Conservation (phyloP, 2,797 vertebrate genomes). For the Octomys mimax region DNA sequence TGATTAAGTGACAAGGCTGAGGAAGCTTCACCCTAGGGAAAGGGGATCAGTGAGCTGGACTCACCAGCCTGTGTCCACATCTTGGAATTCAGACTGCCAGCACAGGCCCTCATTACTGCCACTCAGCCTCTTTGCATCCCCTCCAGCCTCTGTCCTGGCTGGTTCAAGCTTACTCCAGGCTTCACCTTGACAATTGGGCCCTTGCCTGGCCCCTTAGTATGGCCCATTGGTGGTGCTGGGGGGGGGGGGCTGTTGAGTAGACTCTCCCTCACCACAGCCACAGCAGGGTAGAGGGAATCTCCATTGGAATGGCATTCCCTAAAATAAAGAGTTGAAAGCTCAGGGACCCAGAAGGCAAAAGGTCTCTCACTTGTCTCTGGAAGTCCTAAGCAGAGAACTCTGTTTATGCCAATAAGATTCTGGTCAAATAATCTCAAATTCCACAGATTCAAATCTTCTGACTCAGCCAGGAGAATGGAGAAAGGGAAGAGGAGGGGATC, state of each 20-base stretch:
- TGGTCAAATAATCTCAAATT: slow-evolving; percentile 85
- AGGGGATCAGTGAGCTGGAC: neutral
- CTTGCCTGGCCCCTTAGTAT: neutral
- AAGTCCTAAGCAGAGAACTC: slow-evolving; percentile 65
- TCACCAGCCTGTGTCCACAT: neutral
- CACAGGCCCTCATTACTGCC: neutral
- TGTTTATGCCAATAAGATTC: slow-evolving; percentile 83
- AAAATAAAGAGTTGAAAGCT: slow-evolving; percentile 71
- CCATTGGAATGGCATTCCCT: neutral
- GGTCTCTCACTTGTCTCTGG: slow-evolving; percentile 28
- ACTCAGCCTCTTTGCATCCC: neutral
- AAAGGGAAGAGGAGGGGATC: slow-evolving; percentile 59
- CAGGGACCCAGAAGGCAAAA: slow-evolving; percentile 23
- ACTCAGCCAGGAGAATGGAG: slow-evolving; percentile 71
- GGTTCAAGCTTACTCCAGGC: neutral
- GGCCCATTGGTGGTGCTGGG: neutral
- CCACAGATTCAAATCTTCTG: slow-evolving; percentile 76
- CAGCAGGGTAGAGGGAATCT: slow-evolving; percentile 39
- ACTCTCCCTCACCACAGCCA: neutral
- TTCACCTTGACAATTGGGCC: slow-evolving; percentile 72
- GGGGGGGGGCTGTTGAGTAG: neutral
- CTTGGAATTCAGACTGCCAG: slow-evolving; percentile 58
- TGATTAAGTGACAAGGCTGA: neutral
- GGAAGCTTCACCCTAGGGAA: neutral
- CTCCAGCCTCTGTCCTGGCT: slow-evolving; percentile 28